Conservation (phyloP, 2,797 vertebrate genomes). For the Holocentrus rufus region DNA sequence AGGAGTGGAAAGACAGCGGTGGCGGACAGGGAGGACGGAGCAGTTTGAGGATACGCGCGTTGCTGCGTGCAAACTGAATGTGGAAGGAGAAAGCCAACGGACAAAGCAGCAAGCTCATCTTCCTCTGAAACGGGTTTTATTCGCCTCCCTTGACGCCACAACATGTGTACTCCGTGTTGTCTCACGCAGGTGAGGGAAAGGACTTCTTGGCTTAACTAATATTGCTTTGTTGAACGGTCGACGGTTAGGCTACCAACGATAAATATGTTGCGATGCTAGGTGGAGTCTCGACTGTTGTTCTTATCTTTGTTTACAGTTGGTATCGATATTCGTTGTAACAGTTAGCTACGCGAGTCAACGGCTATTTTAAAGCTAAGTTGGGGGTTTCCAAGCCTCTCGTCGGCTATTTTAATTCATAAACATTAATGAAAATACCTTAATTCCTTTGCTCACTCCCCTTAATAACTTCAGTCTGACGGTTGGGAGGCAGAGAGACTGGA, state of each 20-base stretch:
- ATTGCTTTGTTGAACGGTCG: conserved; percentile 5
- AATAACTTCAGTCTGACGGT: conserved; percentile 24
- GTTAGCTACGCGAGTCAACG: neutral
- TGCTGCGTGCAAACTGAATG: conserved; percentile 46
- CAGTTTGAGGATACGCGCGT: conserved; percentile 36
- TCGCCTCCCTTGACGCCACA: conserved; percentile 8
- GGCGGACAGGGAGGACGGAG: conserved; percentile 15
- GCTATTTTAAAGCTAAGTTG: neutral
- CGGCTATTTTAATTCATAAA: neutral
- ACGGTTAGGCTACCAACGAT: neutral
- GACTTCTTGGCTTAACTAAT: neutral
- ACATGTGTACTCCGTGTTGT: conserved; percentile 81
- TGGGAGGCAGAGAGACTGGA: conserved; percentile 49
- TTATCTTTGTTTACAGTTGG: conserved; percentile 23
- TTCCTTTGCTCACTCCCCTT: neutral
- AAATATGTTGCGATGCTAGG: neutral
- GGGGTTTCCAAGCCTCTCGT: neutral
- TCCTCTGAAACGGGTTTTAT: conserved; percentile 31
- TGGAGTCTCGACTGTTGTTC: conserved; percentile 13
- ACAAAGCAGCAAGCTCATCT: conserved; percentile 13
- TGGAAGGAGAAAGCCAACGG: conserved; percentile 35
- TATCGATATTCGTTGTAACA: neutral
- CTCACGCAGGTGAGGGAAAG: conserved; percentile 81
- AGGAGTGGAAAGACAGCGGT: conserved; percentile 26
- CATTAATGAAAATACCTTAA: too few relatives aligned